phyloP scores from a whole-genome alignment of 2,888 invertebrate genomes.

The Agrochola litura region DNA sequence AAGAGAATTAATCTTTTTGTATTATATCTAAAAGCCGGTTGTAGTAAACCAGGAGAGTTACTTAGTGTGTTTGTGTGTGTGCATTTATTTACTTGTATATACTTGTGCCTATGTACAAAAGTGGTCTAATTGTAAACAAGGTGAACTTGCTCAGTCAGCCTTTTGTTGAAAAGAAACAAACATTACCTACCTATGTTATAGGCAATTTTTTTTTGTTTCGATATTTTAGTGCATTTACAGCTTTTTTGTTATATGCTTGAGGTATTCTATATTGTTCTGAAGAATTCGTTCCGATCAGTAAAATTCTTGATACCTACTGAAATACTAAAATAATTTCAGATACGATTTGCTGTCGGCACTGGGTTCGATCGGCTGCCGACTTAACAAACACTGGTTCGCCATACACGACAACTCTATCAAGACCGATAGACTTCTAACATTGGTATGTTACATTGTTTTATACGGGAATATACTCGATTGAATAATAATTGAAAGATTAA shows the following conservation, averaged over 20 bases:
- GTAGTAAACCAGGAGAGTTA: neutral
- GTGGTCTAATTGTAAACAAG: neutral
- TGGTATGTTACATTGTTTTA: constrained; percentile 82
- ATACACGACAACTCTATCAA: constrained; percentile 95
- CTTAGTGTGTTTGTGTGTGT: neutral
- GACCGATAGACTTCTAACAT: constrained; percentile 94
- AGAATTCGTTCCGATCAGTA: neutral
- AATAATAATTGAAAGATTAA: neutral
- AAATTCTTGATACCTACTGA: neutral
- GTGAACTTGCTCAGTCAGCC: neutral
- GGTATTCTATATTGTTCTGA: neutral
- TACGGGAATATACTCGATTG: neutral
- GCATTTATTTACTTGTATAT: neutral
- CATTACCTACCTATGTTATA: neutral
- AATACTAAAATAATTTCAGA: constrained; percentile 77
- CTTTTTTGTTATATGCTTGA: neutral
- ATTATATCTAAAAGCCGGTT: neutral
- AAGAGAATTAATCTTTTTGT: neutral
- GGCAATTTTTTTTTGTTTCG: neutral
- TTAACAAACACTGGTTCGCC: constrained; percentile 97
- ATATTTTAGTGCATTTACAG: neutral
- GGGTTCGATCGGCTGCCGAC: constrained; percentile 95
- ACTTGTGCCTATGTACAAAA: neutral
- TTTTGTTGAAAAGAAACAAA: neutral
- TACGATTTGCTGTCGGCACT: constrained; percentile 95